phyloP scores from a whole-genome alignment of 2,113 vertebrate species.

The Albula glossodonta region DNA sequence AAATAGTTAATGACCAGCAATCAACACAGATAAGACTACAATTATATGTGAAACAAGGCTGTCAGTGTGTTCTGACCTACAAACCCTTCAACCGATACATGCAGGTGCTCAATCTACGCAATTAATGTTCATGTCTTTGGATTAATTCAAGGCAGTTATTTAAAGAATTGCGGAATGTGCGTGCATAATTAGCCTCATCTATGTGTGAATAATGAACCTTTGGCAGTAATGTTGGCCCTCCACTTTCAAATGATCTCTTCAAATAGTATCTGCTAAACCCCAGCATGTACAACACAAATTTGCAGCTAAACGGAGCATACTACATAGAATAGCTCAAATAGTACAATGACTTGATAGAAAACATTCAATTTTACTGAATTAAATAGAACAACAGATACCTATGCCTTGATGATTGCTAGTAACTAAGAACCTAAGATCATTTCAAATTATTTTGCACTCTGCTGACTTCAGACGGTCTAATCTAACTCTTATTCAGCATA shows the following conservation, averaged over 20 bases:
- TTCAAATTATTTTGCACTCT: no score
- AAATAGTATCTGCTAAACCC: not conserved
- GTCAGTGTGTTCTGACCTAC: constrained; percentile 14
- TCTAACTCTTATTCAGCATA: not conserved
- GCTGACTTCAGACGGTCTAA: no score
- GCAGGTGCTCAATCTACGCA: not conserved
- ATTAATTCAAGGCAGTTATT: constrained; percentile 12
- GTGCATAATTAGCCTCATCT: not conserved
- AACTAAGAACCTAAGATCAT: no score
- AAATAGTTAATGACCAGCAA: constrained; percentile 36
- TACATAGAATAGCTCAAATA: no score
- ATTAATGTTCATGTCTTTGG: not conserved
- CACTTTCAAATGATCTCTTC: not conserved
- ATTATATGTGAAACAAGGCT: constrained; percentile 30
- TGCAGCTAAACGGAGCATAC: no score
- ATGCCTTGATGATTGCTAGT: no score
- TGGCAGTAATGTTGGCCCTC: not conserved
- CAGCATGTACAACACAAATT: not conserved
- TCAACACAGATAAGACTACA: constrained; percentile 27
- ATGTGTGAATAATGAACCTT: constrained; percentile 1
- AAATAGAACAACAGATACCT: no score
- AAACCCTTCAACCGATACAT: constrained; percentile 10
- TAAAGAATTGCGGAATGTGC: not conserved
- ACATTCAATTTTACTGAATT: no score
- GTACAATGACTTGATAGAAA: no score